Percentiles rank a stretch among this genome's conserved stretches.
Evolutionary conservation across 2,888 invertebrate genomes (phyloP).

Genomic region (Perizoma flavofasciatum): DNA sequence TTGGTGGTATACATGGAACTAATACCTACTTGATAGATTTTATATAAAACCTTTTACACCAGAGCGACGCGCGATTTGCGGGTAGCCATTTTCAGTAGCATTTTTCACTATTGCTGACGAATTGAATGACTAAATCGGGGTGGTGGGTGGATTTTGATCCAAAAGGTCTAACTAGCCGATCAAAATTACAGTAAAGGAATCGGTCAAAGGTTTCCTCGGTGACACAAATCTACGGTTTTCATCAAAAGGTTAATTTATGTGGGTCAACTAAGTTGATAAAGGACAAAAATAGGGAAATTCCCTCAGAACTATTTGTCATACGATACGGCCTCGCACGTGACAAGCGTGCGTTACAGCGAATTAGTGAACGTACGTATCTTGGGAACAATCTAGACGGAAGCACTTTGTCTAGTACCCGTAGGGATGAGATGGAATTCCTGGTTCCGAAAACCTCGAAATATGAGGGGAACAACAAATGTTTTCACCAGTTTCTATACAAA

Average conservation of each 20-base stretch:
- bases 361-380: constrained; percentile 55
- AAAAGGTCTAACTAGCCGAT: background rate
- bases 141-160: too few species aligned
- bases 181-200: constrained; percentile 3
- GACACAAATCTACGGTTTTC: constrained; percentile 32
- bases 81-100: too few species aligned
- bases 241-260: constrained; percentile 39
- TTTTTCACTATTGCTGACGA: too few species aligned
- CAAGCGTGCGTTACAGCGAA: constrained; percentile 55
- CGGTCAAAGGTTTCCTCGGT: constrained; percentile 25
- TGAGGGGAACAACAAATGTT: too few species aligned
- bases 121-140: too few species aligned
- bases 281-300: constrained; percentile 40
- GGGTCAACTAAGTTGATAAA: constrained; percentile 40
- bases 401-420: constrained; percentile 47
- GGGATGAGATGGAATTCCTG: constrained; percentile 40
- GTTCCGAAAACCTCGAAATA: background rate
- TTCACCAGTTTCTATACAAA: too few species aligned
- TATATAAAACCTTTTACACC: too few species aligned
- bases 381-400: constrained; percentile 54
- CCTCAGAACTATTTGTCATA: constrained; percentile 46
- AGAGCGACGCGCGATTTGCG: too few species aligned
- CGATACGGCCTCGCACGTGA: constrained; percentile 61
- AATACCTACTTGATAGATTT: too few species aligned
- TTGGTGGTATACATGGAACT: too few species aligned